Base-by-base conservation (phyloP, 2,113 vertebrate genomes). In the Motacilla alba region DNA sequence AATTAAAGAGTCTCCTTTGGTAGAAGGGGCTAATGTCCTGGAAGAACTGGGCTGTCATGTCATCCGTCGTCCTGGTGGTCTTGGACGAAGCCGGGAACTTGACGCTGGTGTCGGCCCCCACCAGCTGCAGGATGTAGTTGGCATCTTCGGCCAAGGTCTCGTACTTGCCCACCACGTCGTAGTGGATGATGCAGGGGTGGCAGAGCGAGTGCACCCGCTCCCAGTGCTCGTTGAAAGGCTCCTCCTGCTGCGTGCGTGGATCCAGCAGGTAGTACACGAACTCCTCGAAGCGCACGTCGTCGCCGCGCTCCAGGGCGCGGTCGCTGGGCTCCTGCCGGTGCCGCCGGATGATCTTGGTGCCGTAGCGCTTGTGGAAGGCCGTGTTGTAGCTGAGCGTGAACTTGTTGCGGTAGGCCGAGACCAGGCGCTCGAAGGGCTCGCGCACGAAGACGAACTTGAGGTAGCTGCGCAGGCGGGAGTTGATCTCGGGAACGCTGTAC, bases 151-250 rank as follows among this genome's bases (percentile, higher is more conserved):
- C 98, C 97, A 99, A 97, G n/a, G 99, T 99, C 98, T 99, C 99
- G 2, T 99, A 99, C 94, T 99, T 99, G 62, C 99, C 99, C 94
- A 99, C 98, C 56, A 99, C 98, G 0, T 99, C 98, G 2, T 99
- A 99, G 97, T 99, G 98, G 94, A 99, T 97, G 66, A 98, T 98
- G 96, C 99, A 99, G 23, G 99, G 99, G 94, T 99, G 99, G 97
- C 99, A 99, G 68, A 99, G 98, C 1, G 99, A 99, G 78, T 99
- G 98, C 17, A 98, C 98, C 4, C 98, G 97, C 97, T 99, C 99
- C 99, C 99, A 99, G 97, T 99, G 99, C 95, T 99, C 99, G 0
- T 99, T 99, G 97, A 99, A 99, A 44, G 99, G 99, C 89, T 98
- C 99, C 15, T 98, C 98, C 21, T 98, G 97, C 96, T 99, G 99